Evolutionary conservation across 2,888 invertebrate genomes (phyloP), one percentile per base, ranked within the genome.

Genomic region (Pyrochroa serraticornis): DNA sequence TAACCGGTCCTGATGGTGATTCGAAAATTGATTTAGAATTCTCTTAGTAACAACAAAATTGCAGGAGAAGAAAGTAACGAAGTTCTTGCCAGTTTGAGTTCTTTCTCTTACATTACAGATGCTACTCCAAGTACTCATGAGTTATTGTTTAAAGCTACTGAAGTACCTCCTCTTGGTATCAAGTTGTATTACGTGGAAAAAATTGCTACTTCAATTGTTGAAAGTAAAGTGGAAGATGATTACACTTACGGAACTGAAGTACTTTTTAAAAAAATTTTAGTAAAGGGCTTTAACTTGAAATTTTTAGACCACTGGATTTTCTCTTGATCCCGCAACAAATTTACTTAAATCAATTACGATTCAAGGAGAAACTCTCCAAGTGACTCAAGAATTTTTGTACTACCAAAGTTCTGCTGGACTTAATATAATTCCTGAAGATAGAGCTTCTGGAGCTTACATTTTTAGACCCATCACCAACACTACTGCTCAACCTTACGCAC

Each of bases 91-190:
- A 52, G 30, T 22, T 47, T 52, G 9, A 31, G 38, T 36, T 8
- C 9, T 9, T 43, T 48, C 44, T 42, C 56, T n/a, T 59, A 35
- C 9, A 33, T 42, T 10, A 13, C 39, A 41, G 22, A 22, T 22
- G 38, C 32, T 6, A 48, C 39, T 36, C 65, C 66, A 10, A 63
- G 65, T 10, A 39, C 56, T 0, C 81, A 84, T 67, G 92, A 93
- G 66, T 75, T 93, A 0, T 81, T 92, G 0, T 93, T 94, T 73
- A 70, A 82, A 8, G 89, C 88, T 0, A 72, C 78, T 7, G 75
- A 85, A 2, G 71, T 91, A 6, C 88, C 91, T 0, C 80, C 91
- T 0, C 75, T 90, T 0, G 90, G 92, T 0, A 87, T 85, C 66
- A 85, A 85, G 68, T 84, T 87, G 0, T 89, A 83, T 65, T 87